Base-by-base conservation (phyloP, 1,140 invertebrate species). In the Ips typographus region DNA sequence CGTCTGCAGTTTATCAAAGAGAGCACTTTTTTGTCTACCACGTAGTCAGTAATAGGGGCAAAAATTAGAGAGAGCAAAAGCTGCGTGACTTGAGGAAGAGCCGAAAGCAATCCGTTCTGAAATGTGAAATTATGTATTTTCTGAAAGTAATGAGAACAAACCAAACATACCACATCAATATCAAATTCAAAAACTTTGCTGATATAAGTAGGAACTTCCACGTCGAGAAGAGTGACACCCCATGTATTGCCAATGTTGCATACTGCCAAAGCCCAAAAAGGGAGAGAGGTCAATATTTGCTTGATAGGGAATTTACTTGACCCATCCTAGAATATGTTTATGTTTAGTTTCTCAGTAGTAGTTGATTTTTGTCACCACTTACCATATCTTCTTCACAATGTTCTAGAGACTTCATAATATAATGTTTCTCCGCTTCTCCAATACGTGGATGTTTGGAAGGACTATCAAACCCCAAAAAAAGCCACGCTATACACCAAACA, bases 141-240 rank as follows among this genome's bases (percentile, higher is more conserved):
- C 38, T 22, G 7, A 2, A 56, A 22, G 3, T 49, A 8, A 49
- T 49, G 7, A 3, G 44, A 1, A 37, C 1, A 61, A 61, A 22
- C 40, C 42, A 41, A 42, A 49, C 90, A 93, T 64, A 73, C 72
- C 61, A 57, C 53, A 49, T 68, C 40, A 5, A 73, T 89, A 60
- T 96, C 84, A 72, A 92, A 91, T 56, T 88, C 81, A 0, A 98
- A 83, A 0, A 97, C 88, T 61, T 88, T 87, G 38, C 89, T 89
- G 84, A 98, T 89, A 77, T 95, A 99, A 1, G 88, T 91, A 0
- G 96, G 96, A 72, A 98, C 89, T 80, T 95, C 89, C 0, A 93
- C 94, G 53, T 98, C 83, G 51, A 98, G 84, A 2, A 92, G 96
- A 82, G 94, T 96, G 76, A 93, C 94, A 1, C 94, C 94, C 95